Conservation (phyloP, 2,888 invertebrate genomes). For the Ennomos quercinarius region DNA sequence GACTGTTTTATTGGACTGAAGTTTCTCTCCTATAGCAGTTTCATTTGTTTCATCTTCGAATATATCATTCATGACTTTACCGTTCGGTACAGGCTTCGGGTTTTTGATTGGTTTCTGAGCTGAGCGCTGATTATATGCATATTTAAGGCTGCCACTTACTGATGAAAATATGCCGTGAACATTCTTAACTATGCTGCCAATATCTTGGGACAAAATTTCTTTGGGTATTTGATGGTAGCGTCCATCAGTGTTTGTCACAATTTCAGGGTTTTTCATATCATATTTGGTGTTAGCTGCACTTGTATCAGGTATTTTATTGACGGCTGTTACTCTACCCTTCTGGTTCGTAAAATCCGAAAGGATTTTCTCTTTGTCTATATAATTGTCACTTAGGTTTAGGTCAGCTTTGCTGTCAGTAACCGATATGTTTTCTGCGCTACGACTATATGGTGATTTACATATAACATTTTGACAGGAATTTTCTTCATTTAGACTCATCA, state of each 20-base stretch:
- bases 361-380: conserved; percentile 65
- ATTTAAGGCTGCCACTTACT: conserved; percentile 76
- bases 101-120: conserved; percentile 59
- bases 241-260: conserved; percentile 42
- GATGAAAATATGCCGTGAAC: conserved; percentile 81
- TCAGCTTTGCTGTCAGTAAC: conserved; percentile 38
- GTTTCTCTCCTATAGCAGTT: background rate
- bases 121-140: conserved; percentile 70
- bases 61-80: conserved; percentile 76
- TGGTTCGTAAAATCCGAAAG: conserved; percentile 65
- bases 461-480: conserved; percentile 44
- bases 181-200: conserved; percentile 79
- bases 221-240: conserved; percentile 68
- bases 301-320: conserved; percentile 59
- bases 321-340: conserved; percentile 65
- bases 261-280: conserved; percentile 59
- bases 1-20: background rate
- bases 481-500: conserved; percentile 64
- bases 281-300: background rate
- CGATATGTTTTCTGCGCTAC: conserved; percentile 72
- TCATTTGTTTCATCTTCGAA: conserved; percentile 66
- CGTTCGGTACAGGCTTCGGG: conserved; percentile 61
- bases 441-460: conserved; percentile 59
- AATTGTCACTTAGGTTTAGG: conserved; percentile 49
- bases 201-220: conserved; percentile 72